These are phyloP conservation scores for Micrasema minimum DNA, from an alignment of 1,140 invertebrate species.

Conservation along the genomic window DNA sequence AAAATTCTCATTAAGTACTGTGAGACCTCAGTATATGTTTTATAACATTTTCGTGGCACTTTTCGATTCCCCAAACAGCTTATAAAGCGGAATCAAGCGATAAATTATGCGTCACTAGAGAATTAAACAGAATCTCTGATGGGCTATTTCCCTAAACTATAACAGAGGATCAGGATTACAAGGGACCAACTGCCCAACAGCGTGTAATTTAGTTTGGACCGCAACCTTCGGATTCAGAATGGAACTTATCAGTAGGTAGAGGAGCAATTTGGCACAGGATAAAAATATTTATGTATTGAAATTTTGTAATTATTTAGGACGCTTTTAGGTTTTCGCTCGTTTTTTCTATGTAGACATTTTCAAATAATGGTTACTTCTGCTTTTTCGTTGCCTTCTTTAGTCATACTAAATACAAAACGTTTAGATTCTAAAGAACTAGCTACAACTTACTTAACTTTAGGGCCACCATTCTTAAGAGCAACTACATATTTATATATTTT, in stretches of 20 bases:
- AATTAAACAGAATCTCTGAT: conserved; percentile 2
- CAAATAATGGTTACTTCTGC: too few species aligned
- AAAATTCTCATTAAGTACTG: too few species aligned
- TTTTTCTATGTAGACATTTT: too few species aligned
- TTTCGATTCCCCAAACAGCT: conserved; percentile 29
- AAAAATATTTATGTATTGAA: not conserved
- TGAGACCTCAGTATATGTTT: not conserved
- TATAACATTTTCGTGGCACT: not conserved
- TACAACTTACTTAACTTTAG: too few species aligned
- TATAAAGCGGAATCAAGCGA: not conserved
- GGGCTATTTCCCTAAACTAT: conserved; percentile 21
- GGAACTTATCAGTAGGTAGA: not conserved
- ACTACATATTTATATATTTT: too few species aligned
- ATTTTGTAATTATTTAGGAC: not conserved
- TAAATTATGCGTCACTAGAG: conserved; percentile 11
- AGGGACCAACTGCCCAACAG: conserved; percentile 4
- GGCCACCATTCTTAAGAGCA: too few species aligned
- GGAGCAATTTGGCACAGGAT: not conserved
- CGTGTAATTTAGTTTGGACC: conserved; percentile 13
- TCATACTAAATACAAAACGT: too few species aligned
- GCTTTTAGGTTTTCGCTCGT: too few species aligned
- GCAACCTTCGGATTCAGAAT: conserved; percentile 1
- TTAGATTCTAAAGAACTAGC: too few species aligned
- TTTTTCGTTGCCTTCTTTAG: too few species aligned
- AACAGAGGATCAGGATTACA: conserved; percentile 26